Evolutionary conservation across 2,888 invertebrate genomes (phyloP), one percentile per base, ranked within the genome.

Genomic region (Cetonia aurata): DNA sequence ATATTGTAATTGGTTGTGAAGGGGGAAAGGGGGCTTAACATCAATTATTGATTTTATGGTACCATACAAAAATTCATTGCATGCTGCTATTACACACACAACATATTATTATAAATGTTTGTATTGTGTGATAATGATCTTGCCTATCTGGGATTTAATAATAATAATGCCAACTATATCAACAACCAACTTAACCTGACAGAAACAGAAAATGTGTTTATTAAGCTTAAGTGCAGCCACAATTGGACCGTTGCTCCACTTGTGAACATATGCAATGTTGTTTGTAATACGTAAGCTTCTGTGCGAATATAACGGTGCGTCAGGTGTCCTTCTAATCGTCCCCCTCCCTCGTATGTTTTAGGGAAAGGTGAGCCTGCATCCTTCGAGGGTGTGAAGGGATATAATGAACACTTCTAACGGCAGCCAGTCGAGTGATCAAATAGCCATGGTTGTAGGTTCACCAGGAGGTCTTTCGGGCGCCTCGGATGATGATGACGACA

Each of bases 401-500:
- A 84, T 83, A 78, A 85, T 85, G 85, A 84, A 84, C 80, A 81
- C 80, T 74, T 80, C 83, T 75, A 83, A 83, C 79, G 84, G 83
- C 73, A 80, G 77, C 78, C 81, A 81, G 75, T 73, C 74, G 44
- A 81, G 79, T 77, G 79, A 77, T 72, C 90, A 91, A 79, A 91
- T 92, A 83, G 91, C 92, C 82, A 91, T 92, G 89, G 88, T 89
- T 76, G 85, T 86, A 74, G 83, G 83, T 76, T 84, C 85, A 71
- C 84, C 83, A 53, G 80, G 79, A 65, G 83, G 79, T 73, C 81
- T 84, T 77, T 84, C 83, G 17, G 88, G 87, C 65, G 87, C 86
- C 57, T 89, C 90, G 44, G 91, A 91, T 46, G 92, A 92, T 75
- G 95, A 95, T 73, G 95, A 95, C 77, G 95, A 96, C 77, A 92